Evolutionary conservation across 2,113 vertebrate genomes (phyloP), one percentile per base, ranked within the genome.

Genomic region (Lota lota): DNA sequence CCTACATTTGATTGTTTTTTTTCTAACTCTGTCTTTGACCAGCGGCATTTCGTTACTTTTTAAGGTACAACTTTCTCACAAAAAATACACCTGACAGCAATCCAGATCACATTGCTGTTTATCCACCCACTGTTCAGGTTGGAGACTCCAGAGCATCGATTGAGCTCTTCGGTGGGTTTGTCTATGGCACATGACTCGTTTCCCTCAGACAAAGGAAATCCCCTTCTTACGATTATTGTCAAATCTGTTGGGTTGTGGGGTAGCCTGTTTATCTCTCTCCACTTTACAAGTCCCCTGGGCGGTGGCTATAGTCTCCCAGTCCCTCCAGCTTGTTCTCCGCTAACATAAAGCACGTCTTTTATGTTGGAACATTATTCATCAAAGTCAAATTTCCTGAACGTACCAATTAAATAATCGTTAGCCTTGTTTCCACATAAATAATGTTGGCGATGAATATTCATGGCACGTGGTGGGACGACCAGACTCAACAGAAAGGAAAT

Each of bases 201-300:
- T 84, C 63, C 67, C 53, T 33, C 50, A 76, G 67, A 82, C 74
- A 83, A 47, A 47, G 40, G 0, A 84, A 77, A 70, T 80, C 67
- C 36, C 68, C 82, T 83, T 47, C 67, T 76, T 56, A 50, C 82
- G 83, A 84, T 83, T 84, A 84, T 74, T 72, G 66, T 67, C 22
- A 50, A 75, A 83, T 75, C 80, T 66, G 75, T 76, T 51, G 61
- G 75, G 77, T 68, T 76, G 20, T 64, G 61, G 69, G 69, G 68
- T 78, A 73, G 69, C 59, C 0, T 80, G 72, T 85, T 88, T 88
- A 87, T 83, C 83, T 77, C 64, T 73, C 73, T 76, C 71, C 59
- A 24, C 79, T 78, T 47, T 8, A 75, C 76, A 72, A 61, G n/a
- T 84, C 81, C 81, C 83, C 70, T 36, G 68, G 81, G 87, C 10